Evolutionary conservation across 2,113 vertebrate genomes (phyloP).

Genomic region (Crocuta crocuta): DNA sequence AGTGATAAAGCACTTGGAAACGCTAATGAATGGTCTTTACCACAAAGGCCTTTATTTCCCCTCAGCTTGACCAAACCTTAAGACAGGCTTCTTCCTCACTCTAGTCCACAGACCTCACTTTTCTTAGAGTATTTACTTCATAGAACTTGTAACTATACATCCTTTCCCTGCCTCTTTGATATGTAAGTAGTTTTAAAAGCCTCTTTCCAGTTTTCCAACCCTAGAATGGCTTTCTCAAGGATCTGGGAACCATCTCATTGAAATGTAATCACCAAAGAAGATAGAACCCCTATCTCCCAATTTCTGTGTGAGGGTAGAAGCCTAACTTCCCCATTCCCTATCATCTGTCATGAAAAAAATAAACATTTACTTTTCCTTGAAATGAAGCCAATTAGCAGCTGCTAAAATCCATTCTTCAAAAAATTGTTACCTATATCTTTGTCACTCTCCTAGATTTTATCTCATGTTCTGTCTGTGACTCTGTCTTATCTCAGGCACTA

Average conservation of each 20-base stretch:
- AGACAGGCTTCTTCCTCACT: neutral
- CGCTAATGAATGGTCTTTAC: neutral
- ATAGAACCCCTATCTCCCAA: accelerated
- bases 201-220: neutral
- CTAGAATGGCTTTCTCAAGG: neutral
- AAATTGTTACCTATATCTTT: neutral
- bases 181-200: neutral
- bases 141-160: neutral
- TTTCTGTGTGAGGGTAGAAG: neutral
- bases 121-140: neutral
- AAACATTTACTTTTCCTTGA: neutral
- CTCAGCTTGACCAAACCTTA: neutral
- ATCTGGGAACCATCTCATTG: neutral
- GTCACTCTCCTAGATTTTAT: neutral
- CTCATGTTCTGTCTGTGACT: neutral
- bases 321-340: neutral
- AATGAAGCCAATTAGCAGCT: neutral
- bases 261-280: neutral
- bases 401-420: neutral
- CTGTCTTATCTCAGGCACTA: neutral
- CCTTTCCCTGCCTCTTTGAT: neutral
- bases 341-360: neutral
- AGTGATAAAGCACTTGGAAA: neutral
- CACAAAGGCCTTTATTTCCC: neutral
- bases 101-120: neutral